Evolutionary conservation across 2,797 vertebrate species (phyloP), one percentile per base, ranked within the genome.

Genomic region (Darevskia mixta): DNA sequence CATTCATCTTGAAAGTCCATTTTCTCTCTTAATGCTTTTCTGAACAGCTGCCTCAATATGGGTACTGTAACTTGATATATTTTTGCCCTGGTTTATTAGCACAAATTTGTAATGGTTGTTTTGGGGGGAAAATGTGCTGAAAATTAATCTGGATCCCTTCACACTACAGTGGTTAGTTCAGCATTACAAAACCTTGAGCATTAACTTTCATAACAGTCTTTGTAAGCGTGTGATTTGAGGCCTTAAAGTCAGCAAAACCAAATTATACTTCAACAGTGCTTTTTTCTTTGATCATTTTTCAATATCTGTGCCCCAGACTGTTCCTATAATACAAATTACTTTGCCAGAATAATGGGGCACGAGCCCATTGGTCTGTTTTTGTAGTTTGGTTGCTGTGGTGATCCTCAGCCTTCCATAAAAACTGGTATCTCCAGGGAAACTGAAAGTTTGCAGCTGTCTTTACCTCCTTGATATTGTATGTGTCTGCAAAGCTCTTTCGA

Each of bases 321-420:
- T 96, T 96, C 96, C 95, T 90, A 5, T 85, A 92, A 90, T 93
- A 96, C 94, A 97, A 94, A 97, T 97, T 96, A 95, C 96, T 97
- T 97, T 97, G 96, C 92, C 97, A 97, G 97, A 96, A 94, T 85
- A 89, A 79, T 0, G 1, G 93, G 92, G 94, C 95, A 91, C 87
- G 92, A 96, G 93, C 93, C 94, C 45, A 0, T 2, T 55, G 88
- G 93, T 93, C 96, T 98, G 96, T 97, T 97, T 98, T 97, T 96
- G 94, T 95, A 95, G 94, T 95, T 94, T 96, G 95, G 97, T 97
- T 98, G 96, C 97, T 96, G 95, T 97, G 96, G 97, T 95, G 94
- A 97, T 96, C 87, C 90, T 94, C 91, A 95, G 94, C 93, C 95
- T 95, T 97, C 95, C 91, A 73, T 95, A 95, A 93, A 55, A 96